These are phyloP conservation scores for Drosophila kepulauana DNA, from an alignment of 1,140 invertebrate genomes.

Conservation along the genomic window DNA sequence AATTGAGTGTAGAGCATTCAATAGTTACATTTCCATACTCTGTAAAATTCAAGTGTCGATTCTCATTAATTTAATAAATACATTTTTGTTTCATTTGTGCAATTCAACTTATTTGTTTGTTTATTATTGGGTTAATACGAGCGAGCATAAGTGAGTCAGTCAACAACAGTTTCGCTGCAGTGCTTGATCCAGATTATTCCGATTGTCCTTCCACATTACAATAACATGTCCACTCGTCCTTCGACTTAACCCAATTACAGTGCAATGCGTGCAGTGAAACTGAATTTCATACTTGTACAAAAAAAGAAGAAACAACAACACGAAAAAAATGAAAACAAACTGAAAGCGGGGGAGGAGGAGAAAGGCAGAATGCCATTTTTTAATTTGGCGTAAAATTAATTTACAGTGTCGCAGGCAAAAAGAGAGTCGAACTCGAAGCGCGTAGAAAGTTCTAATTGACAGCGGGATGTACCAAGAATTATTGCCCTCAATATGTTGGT, in stretches of 20 bases:
- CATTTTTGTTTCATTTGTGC: too few species aligned
- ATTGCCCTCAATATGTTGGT: slow-evolving; percentile 60
- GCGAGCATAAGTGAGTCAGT: not conserved
- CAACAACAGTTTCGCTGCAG: not conserved
- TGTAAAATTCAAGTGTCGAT: too few species aligned
- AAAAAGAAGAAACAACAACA: not conserved
- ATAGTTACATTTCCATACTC: too few species aligned
- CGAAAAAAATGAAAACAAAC: too few species aligned
- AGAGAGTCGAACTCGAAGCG: slow-evolving; percentile 4
- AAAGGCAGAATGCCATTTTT: slow-evolving; percentile 34
- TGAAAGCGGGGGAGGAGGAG: not conserved
- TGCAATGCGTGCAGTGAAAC: slow-evolving; percentile 1
- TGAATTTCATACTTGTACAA: not conserved
- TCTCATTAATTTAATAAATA: too few species aligned
- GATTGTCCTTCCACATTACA: not conserved
- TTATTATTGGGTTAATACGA: not conserved
- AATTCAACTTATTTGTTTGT: too few species aligned
- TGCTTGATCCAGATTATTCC: slow-evolving; percentile 1
- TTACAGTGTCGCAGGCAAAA: slow-evolving; percentile 39
- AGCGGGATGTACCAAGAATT: slow-evolving; percentile 68
- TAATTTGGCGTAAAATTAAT: slow-evolving; percentile 68
- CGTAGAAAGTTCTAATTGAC: slow-evolving; percentile 66
- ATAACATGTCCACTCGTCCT: slow-evolving; percentile 13
- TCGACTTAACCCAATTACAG: slow-evolving; percentile 36
- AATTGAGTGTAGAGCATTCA: too few species aligned